Evolutionary conservation across 1,140 invertebrate species (phyloP), one percentile per base, ranked within the genome.

Genomic region (Aphaenogaster rudis): DNA sequence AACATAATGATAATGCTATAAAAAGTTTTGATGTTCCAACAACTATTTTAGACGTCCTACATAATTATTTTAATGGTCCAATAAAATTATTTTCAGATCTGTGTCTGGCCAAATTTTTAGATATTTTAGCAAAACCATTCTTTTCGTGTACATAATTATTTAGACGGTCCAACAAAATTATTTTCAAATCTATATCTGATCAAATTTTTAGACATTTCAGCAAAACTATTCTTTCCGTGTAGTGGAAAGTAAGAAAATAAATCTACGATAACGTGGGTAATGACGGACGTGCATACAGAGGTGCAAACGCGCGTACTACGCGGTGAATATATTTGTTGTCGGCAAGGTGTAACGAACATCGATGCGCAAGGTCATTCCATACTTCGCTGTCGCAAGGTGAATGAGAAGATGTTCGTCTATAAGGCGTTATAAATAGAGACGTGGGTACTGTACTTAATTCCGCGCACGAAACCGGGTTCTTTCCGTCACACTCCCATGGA

Each of bases 401-500:
- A 61, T 74, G 67, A 80, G 15, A 54, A 82, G 54, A 84, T 28
- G 33, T 13, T 48, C 84, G 61, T 88, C 87, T 89, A 89, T 89
- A 89, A 86, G 86, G 87, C 86, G 88, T 86, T 90, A 76, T 88
- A 87, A 81, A 86, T 86, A 69, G 76, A 80, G 74, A 91, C 80
- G 63, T 52, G 84, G 57, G 64, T 80, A 84, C 54, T 67, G 77
- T 72, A 59, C 61, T 87, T 86, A 84, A 90, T 89, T 89, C 84
- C 39, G 81, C 33, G 63, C 85, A 88, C 84, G 91, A 92, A 93
- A 91, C 91, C 91, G 88, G 93, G 92, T 93, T 94, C 90, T 93
- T 89, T 91, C 88, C 94, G 94, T 95, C 95, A 93, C 94, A 94
- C 91, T 95, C 91, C 90, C 94, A 91, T 95, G 94, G 81, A 91